These are phyloP conservation scores for Aphaenogaster rudis DNA, from an alignment of 1,140 invertebrate genomes.

Conservation along the genomic window DNA sequence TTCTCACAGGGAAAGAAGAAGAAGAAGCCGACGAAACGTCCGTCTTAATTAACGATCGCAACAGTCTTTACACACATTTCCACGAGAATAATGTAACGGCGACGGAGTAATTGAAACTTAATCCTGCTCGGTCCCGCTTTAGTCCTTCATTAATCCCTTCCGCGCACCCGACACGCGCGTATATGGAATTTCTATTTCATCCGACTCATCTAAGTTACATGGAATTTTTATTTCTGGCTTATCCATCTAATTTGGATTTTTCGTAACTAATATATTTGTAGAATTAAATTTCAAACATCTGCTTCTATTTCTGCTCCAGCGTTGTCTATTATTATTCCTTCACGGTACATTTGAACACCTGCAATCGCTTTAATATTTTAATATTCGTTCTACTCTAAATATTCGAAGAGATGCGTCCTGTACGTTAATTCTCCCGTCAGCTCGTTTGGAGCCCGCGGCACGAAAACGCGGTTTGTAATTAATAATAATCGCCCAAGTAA, in stretches of 20 bases:
- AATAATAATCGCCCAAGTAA: constrained; percentile 12
- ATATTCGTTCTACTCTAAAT: neutral
- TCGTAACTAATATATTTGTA: neutral
- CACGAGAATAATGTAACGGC: constrained; percentile 47
- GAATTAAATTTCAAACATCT: neutral
- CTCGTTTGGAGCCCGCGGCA: neutral
- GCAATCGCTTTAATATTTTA: neutral
- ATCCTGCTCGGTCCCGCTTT: constrained; percentile 2
- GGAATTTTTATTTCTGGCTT: neutral
- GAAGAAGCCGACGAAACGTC: constrained; percentile 48
- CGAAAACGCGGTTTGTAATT: neutral
- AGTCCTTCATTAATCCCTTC: neutral
- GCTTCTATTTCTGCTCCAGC: neutral
- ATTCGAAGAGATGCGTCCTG: neutral
- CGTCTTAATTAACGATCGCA: constrained; percentile 60
- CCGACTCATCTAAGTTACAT: neutral
- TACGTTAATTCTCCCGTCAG: neutral
- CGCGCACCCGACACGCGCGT: neutral
- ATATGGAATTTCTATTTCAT: neutral
- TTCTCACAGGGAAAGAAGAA: constrained; percentile 13
- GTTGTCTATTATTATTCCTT: neutral
- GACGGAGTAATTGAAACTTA: constrained; percentile 31
- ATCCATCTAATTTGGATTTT: neutral
- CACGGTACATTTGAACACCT: neutral
- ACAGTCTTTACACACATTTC: constrained; percentile 42